Conservation (phyloP, 2,113 vertebrate genomes). For the Onychostruthus taczanowskii region DNA sequence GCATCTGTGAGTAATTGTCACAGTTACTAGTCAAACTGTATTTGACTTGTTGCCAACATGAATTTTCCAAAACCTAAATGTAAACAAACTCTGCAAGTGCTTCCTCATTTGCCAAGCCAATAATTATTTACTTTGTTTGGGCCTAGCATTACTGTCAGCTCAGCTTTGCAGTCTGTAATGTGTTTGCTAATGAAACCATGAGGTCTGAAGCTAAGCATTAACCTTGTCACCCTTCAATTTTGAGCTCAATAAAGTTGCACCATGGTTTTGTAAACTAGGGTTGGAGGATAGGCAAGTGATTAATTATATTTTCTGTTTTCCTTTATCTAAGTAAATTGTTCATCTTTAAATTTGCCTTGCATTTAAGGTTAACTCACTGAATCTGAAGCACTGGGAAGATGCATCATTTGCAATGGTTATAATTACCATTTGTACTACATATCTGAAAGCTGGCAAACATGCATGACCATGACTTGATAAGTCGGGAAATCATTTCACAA, state of each 20-base stretch:
- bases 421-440: constrained; percentile 28
- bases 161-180: constrained; percentile 80
- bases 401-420: constrained; percentile 45
- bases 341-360: constrained; percentile 76
- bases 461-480: constrained; percentile 8
- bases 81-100: constrained; percentile 85
- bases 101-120: constrained; percentile 79
- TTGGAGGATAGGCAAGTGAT: constrained; percentile 77
- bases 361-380: constrained; percentile 71
- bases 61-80: constrained; percentile 81
- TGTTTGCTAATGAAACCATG: constrained; percentile 83
- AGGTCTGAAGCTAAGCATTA: constrained; percentile 83
- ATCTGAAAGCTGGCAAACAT: constrained; percentile 44
- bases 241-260: constrained; percentile 80
- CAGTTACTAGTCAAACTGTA: constrained; percentile 82
- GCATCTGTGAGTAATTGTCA: constrained; percentile 88
- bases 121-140: constrained; percentile 86
- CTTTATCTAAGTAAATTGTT: constrained; percentile 78
- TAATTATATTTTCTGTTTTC: constrained; percentile 78
- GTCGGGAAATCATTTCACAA: neutral
- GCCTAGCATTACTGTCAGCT: constrained; percentile 80
- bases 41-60: constrained; percentile 82
- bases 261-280: constrained; percentile 79
- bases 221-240: constrained; percentile 81
- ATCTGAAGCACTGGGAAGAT: constrained; percentile 43